Evolutionary conservation across 2,797 vertebrate species (phyloP), one percentile per base, ranked within the genome.

Genomic region (Phrynocephalus vlangalii): DNA sequence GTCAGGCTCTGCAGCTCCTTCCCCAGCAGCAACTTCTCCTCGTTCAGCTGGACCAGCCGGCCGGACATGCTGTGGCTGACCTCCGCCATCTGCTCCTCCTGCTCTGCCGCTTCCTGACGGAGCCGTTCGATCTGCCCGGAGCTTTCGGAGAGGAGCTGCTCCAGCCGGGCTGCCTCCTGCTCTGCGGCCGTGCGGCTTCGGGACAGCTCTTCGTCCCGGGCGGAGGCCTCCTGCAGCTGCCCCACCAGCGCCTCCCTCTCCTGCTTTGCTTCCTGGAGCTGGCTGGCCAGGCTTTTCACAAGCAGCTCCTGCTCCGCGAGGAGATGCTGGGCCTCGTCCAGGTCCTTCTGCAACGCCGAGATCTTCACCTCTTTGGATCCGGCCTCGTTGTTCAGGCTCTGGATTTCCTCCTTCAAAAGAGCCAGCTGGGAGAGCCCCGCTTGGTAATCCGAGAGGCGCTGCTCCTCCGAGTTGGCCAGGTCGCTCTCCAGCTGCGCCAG

Each of bases 41-140:
- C 98, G 38, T 98, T 98, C 73, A 97, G 96, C 85, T 97, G 96
- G 44, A 98, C 97, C 91, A 99, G 97, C 94, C 98, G 99, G 78
- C 97, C 95, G 3, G 97, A 98, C 97, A 99, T 97, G 88, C 96
- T 97, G 83, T 97, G 92, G 82, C 94, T 97, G 52, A 99, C 96
- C 90, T 98, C 98, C 8, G 94, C 94, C 95, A 98, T 96, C 94
- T 98, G 98, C 16, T 94, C 96, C 86, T 99, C 97, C 84, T 97
- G 99, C 88, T 98, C 96, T 67, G 93, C 92, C 83, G 99, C 94
- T 30, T 93, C 89, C 81, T 95, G 94, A 79, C 97, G 97, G 1
- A 99, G 95, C 56, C 94, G 96, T 71, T 97, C 96, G 50, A 98
- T 92, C 83, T 97, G 97, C 2, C 88, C 93, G 30, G 95, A 94